phyloP scores from a whole-genome alignment of 2,113 vertebrate species.

The Nettapus auritus region DNA sequence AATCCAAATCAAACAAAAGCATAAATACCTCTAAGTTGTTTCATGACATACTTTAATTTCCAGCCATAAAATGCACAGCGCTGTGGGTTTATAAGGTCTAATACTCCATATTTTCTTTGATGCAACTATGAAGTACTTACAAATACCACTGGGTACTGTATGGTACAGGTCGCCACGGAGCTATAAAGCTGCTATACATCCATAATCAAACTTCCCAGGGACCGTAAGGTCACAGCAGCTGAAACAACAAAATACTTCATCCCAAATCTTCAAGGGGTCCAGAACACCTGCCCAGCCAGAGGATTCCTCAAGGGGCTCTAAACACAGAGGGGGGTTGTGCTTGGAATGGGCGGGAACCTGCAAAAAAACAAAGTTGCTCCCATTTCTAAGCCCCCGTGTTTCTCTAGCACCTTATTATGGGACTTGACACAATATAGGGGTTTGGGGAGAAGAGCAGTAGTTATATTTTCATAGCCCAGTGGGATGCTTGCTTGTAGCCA shows the following conservation, averaged over 20 bases:
- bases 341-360: not conserved
- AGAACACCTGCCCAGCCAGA: conserved; percentile 23
- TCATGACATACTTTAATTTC: conserved; percentile 42
- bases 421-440: not conserved
- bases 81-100: conserved; percentile 60
- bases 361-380: not conserved
- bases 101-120: conserved; percentile 48
- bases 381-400: not conserved
- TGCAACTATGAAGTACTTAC: conserved; percentile 52
- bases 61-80: conserved; percentile 18
- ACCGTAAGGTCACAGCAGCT: conserved; percentile 66
- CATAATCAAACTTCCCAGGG: conserved; percentile 52
- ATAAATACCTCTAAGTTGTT: conserved; percentile 43
- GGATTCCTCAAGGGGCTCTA: not conserved
- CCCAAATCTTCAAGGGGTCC: not conserved
- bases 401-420: not conserved
- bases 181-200: conserved; percentile 53
- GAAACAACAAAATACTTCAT: conserved; percentile 68
- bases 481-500: not conserved
- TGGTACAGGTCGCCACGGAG: not conserved
- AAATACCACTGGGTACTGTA: conserved; percentile 52
- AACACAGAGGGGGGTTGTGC: not conserved
- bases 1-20: conserved; percentile 67
- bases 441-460: not conserved
- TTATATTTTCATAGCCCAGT: not conserved